phyloP scores from a whole-genome alignment of 2,797 vertebrate species.

The Anabacerthia variegaticeps region DNA sequence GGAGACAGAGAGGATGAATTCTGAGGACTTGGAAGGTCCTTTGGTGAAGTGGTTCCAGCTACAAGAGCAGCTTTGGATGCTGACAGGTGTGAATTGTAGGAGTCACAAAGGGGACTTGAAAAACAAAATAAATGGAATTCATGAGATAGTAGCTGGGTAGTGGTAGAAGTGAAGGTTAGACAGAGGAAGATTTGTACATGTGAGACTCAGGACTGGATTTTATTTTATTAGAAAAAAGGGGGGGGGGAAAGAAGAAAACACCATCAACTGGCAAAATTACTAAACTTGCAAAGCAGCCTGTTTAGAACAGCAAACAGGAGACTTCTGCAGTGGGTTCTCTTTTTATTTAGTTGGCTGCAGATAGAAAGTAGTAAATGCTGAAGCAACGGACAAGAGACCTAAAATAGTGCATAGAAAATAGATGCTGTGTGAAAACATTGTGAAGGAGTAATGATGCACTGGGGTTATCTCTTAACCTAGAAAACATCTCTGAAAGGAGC shows the following conservation, averaged over 20 bases:
- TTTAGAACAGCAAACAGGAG: background rate
- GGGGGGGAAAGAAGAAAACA: background rate
- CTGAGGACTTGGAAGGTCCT: background rate
- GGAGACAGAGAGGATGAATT: background rate
- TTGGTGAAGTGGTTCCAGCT: background rate
- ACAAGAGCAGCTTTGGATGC: background rate
- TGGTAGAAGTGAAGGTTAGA: background rate
- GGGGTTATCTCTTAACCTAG: background rate
- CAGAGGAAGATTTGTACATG: background rate
- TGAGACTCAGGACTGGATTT: background rate
- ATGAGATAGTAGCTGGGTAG: background rate
- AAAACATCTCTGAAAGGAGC: background rate
- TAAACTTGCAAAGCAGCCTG: background rate
- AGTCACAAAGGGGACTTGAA: background rate
- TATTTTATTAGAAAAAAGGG: background rate
- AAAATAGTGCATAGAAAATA: background rate
- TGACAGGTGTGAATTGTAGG: background rate
- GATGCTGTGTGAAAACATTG: background rate
- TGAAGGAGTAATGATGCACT: background rate
- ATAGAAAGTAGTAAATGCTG: background rate
- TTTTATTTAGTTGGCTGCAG: background rate
- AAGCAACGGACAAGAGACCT: background rate
- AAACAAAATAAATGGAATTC: background rate
- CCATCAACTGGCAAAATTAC: background rate
- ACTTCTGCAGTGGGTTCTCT: background rate